Percentiles rank a stretch among this genome's conserved stretches.
These are phyloP conservation scores for Dicaeum eximium DNA, from an alignment of 2,113 vertebrate genomes.

Conservation along the genomic window DNA sequence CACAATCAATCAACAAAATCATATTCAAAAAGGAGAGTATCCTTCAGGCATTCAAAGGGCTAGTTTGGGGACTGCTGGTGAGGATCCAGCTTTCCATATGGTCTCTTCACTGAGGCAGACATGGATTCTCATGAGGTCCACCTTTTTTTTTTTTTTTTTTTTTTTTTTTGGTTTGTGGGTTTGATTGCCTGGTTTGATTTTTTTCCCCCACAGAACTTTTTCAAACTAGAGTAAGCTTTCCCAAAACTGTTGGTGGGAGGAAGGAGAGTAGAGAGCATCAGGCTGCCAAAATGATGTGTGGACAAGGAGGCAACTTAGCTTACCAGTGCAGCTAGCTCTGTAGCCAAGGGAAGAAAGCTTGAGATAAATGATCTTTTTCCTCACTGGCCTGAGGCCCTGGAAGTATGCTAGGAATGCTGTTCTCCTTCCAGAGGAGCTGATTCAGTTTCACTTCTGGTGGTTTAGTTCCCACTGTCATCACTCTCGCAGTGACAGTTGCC, in stretches of 20 bases:
- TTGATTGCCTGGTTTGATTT: background rate
- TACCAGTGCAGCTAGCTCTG: background rate
- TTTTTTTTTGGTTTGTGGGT: background rate
- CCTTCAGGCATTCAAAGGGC: background rate
- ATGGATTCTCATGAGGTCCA: background rate
- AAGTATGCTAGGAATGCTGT: slow-evolving; percentile 71
- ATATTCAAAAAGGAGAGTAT: background rate
- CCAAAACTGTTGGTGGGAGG: background rate
- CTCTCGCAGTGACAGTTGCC: slow-evolving; percentile 58
- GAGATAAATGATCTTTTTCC: slow-evolving; percentile 45
- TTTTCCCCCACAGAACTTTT: background rate
- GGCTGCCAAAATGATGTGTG: background rate
- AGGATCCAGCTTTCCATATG: background rate
- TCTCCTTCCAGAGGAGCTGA: slow-evolving; percentile 59
- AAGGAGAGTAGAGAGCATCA: background rate
- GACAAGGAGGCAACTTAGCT: background rate
- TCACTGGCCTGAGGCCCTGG: slow-evolving; percentile 2
- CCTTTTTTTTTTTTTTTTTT: background rate
- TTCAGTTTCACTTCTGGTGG: slow-evolving; percentile 52
- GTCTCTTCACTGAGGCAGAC: background rate
- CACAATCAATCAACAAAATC: background rate
- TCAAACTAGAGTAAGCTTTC: background rate
- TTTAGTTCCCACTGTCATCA: slow-evolving; percentile 70
- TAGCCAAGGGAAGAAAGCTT: background rate
- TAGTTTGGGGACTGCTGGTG: background rate